Base-by-base conservation (phyloP, 2,113 vertebrate genomes). In the Aplodontia rufa region DNA sequence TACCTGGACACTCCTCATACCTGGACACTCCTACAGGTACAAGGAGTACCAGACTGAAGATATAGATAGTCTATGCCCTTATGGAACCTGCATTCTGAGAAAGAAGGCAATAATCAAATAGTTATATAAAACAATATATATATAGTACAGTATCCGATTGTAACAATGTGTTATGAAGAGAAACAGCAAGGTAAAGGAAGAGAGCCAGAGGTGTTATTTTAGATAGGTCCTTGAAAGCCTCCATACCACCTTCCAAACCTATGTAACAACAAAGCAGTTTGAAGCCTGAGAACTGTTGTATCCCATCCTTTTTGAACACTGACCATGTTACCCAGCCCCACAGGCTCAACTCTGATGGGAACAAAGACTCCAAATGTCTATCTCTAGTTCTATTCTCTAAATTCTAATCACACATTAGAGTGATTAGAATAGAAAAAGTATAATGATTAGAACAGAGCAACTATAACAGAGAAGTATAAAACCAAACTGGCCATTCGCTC, bases 31-130 rank as follows among this genome's bases (percentile, higher is more conserved):
- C 45, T 92, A 64, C 12, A 55, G 60, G 35, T 80, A 79, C 40
- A 12, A 35, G 47, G 11, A 87, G 42, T 45, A 72, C 3, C 51
- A 42, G 14, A n/a, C 14, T 68, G 5, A 82, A 71, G 35, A 60
- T 55, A 87, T 89, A 96, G 51, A n/a, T n/a, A 88, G 32, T 37
- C 55, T 30, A 1, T 82, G 49, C 19, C 47, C 17, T 76, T 17
- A 3, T 26, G 51, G 47, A 75, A 22, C 26, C 75, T 89, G 55
- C 9, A 68, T 69, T 82, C 49, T 45, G 19, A 76, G 35, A 72
- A 84, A 87, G 35, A 95, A 86, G 72, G 35, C 47, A 96, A 22
- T 51, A 89, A 71, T 40, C 40, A 60, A 86, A 66, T 20, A 90
- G 66, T 53, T 58, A 6, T 64, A 32, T 22, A 64, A 37, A 35